Base-by-base conservation (phyloP, 2,888 invertebrate species). In the Carcina quercana region DNA sequence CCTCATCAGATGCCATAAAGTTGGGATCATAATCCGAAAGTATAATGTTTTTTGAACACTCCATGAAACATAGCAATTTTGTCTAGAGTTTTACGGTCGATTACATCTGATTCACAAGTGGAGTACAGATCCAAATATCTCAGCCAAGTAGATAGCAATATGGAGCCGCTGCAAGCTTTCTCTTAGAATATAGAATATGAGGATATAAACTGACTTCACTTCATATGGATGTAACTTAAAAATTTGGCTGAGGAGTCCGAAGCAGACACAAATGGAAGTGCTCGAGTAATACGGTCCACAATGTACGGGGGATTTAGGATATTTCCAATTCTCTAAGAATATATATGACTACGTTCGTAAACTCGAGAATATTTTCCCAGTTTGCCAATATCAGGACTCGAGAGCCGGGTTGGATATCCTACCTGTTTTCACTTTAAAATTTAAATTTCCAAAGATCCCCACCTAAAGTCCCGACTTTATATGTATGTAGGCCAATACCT, bases 201-300 rank as follows among this genome's bases (percentile, higher is more conserved):
- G 53, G 64, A 59, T 69, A 71, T 78, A 79, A 76, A 78, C 67
- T 65, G 62, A 64, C 64, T 71, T 70, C 66, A 60, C 61, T 69
- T 71, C 68, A 56, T 70, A 64, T 50, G 58, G 54, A 49, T 42
- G 70, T 79, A 71, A 75, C 62, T 79, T 68, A 78, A 78, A 78
- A 76, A 76, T 73, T 76, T 76, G 78, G 78, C 76, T 64, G 53
- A 57, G 50, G 43, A 64, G 59, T 62, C 59, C 54, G 60, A 56
- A 59, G 53, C 56, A 45, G 49, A 58, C 54, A 61, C 59, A 66
- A 68, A 66, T 69, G 62, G 67, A 64, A 66, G 59, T 58, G 63
- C 59, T 45, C 53, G 45, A 40, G 61, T 73, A 67, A 68, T 70
- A 70, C 64, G 64, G 64, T 65, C 57, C 55, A 64, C 63, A 68